phyloP scores from a whole-genome alignment of 2,113 vertebrate species.

The Gnathochromis pfefferi region DNA sequence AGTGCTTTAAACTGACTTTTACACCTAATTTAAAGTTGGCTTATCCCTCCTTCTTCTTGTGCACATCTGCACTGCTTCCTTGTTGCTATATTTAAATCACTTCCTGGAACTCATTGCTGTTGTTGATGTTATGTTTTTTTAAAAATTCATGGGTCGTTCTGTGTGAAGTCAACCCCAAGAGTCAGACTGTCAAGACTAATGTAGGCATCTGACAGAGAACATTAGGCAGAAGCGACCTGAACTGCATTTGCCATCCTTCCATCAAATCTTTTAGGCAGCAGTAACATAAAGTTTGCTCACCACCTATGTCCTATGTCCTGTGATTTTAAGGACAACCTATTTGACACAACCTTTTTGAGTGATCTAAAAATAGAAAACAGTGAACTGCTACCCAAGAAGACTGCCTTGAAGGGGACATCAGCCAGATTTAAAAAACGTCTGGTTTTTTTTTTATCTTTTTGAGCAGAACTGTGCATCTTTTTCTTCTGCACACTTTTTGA shows the following conservation, averaged over 20 bases:
- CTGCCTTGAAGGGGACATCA: background rate
- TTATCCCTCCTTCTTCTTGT: background rate
- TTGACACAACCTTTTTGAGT: background rate
- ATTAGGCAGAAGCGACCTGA: background rate
- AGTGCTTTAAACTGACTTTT: background rate
- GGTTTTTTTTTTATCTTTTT: rapidly evolving
- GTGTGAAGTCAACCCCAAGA: background rate
- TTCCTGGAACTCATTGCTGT: background rate
- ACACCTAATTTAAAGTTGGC: background rate
- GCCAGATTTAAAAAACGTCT: background rate
- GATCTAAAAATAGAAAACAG: background rate
- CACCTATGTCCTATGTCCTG: background rate
- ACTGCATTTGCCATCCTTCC: background rate
- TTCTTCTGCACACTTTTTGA: background rate
- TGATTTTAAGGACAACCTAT: background rate
- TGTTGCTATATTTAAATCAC: background rate
- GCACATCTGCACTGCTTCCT: background rate
- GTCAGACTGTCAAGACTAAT: background rate
- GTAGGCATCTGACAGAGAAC: background rate
- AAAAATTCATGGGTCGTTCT: background rate
- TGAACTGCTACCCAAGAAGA: background rate
- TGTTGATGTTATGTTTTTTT: background rate
- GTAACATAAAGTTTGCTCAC: background rate
- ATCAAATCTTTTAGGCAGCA: background rate
- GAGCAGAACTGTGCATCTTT: background rate